A percentile compares a stretch with the other conserved stretches of the same genome.
Conservation (phyloP, 2,113 vertebrate species). For the Dromiciops gliroides region DNA sequence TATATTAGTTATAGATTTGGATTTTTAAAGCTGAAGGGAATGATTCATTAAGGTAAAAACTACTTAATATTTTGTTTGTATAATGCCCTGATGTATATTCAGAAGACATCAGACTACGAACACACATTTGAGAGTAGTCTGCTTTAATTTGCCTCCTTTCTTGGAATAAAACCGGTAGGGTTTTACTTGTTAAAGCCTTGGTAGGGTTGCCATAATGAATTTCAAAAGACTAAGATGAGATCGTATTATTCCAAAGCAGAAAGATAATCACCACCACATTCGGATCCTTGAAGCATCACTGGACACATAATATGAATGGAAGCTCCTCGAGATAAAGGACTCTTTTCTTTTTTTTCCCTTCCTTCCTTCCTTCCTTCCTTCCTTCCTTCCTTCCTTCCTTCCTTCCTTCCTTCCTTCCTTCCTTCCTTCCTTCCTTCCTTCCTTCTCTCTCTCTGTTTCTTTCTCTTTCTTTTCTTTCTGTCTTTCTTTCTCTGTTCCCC, state of each 20-base stretch:
- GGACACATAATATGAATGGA: too few relatives aligned
- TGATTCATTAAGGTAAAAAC: neutral
- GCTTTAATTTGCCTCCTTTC: neutral
- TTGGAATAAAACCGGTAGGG: neutral
- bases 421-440: too few relatives aligned
- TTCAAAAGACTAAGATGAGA: neutral
- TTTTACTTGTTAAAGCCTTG: neutral
- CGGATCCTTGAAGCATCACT: neutral
- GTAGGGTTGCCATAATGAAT: neutral
- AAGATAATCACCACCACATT: neutral
- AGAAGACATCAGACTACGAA: neutral
- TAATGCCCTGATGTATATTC: neutral
- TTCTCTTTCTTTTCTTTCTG: too few relatives aligned
- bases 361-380: too few relatives aligned
- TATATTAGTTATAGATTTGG: neutral
- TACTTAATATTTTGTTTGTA: neutral
- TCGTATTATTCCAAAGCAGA: neutral
- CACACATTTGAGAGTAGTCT: neutral
- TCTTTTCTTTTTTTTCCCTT: too few relatives aligned
- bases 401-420: too few relatives aligned
- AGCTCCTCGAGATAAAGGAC: too few relatives aligned
- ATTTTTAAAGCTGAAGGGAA: neutral
- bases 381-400: too few relatives aligned
- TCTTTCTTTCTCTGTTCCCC: too few relatives aligned
- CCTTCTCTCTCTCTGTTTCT: too few relatives aligned